Percentiles rank a stretch among this genome's conserved stretches.
These are phyloP conservation scores for Palythoa grandiflora DNA, from an alignment of 92 coral and sea anemone genomes.

Conservation along the genomic window DNA sequence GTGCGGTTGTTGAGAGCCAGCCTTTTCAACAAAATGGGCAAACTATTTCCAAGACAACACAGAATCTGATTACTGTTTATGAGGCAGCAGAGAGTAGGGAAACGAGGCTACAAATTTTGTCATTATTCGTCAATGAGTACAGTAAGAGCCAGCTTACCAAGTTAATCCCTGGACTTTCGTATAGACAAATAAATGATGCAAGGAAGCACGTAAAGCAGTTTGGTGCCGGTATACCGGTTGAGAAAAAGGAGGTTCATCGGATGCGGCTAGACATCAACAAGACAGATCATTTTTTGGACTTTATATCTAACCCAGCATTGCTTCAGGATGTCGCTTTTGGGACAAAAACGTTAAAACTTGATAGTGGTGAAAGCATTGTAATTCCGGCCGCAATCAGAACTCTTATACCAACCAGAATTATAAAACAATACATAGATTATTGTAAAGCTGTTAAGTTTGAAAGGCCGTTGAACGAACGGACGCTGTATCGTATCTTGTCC, in stretches of 20 bases:
- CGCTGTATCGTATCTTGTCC: slow-evolving; percentile 32
- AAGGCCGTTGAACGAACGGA: slow-evolving; percentile 1
- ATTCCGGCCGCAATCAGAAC: slow-evolving; percentile 31
- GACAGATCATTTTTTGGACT: slow-evolving; percentile 12
- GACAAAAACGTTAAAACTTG: slow-evolving; percentile 20
- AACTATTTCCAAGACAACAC: slow-evolving; percentile 1
- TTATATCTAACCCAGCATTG: slow-evolving; percentile 16
- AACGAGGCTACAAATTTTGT: slow-evolving; percentile 14
- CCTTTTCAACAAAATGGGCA: background rate
- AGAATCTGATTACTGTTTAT: background rate
- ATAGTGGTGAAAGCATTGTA: slow-evolving; percentile 18
- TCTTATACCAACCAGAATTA: slow-evolving; percentile 19
- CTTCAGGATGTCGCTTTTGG: slow-evolving; percentile 17
- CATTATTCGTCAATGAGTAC: slow-evolving; percentile 12
- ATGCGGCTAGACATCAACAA: slow-evolving; percentile 14
- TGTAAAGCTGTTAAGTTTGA: slow-evolving; percentile 17
- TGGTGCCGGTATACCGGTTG: slow-evolving; percentile 21
- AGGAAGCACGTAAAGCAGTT: slow-evolving; percentile 10
- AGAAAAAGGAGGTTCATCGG: slow-evolving; percentile 20
- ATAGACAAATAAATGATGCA: slow-evolving; percentile 2
- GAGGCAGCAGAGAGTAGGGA: slow-evolving; percentile 31
- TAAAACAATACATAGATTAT: slow-evolving; percentile 13
- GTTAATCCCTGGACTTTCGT: slow-evolving; percentile 12
- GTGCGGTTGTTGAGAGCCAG: slow-evolving; percentile 25
- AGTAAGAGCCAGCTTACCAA: slow-evolving; percentile 24